Percentiles rank a stretch among this genome's conserved stretches.
Conservation (phyloP, 2,113 vertebrate genomes). For the Periophthalmus modestus region DNA sequence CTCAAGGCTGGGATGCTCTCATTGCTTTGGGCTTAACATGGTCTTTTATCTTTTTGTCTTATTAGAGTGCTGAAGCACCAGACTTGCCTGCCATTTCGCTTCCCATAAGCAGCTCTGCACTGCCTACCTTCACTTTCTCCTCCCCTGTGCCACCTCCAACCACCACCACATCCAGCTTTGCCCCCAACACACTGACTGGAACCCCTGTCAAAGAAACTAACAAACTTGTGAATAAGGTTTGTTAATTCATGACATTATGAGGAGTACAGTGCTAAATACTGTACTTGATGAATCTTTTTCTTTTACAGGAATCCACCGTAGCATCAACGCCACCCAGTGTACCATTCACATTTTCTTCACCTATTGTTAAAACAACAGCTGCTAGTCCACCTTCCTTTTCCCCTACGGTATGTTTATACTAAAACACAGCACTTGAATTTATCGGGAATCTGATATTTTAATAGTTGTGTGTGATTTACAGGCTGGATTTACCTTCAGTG, state of each 20-base stretch:
- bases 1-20: too few species aligned
- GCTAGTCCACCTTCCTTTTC: conserved; percentile 84
- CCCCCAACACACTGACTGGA: conserved; percentile 54
- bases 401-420: conserved; percentile 76
- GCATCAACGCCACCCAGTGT: conserved; percentile 73
- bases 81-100: conserved; percentile 86
- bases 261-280: neutral
- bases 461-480: conserved; percentile 57
- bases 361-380: conserved; percentile 94
- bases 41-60: conserved; percentile 5
- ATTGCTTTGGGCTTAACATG: neutral
- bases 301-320: conserved; percentile 52
- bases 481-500: conserved; percentile 94
- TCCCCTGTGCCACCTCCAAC: conserved; percentile 65
- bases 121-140: conserved; percentile 89
- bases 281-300: conserved; percentile 2
- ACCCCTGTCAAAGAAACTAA: conserved; percentile 44
- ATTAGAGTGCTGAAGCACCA: conserved; percentile 78
- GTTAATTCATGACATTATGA: neutral
- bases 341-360: conserved; percentile 92
- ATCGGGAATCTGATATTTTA: neutral
- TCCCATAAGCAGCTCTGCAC: conserved; percentile 81
- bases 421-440: too few species aligned
- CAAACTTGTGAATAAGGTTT: conserved; percentile 61
- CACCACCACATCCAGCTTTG: conserved; percentile 47